phyloP scores from a whole-genome alignment of 2,888 invertebrate genomes.

The Pyralis farinalis region DNA sequence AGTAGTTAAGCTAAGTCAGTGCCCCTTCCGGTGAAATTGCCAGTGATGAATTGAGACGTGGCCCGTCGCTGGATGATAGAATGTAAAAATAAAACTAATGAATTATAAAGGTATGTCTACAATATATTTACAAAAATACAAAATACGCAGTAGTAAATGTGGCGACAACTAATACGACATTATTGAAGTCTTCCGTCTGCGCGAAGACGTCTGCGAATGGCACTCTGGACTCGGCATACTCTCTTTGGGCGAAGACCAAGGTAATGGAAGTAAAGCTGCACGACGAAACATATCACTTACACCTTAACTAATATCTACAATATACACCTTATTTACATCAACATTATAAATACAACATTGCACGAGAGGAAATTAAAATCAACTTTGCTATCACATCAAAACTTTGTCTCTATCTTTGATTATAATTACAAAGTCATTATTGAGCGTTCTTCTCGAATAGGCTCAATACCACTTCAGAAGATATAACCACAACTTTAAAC shows the following conservation, averaged over 20 bases:
- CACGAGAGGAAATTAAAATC: conserved; percentile 23
- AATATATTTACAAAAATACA: conserved; percentile 29
- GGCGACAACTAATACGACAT: conserved; percentile 33
- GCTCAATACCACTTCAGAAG: too few species aligned
- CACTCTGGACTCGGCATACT: conserved; percentile 38
- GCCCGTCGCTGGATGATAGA: too few species aligned
- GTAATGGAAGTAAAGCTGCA: conserved; percentile 28
- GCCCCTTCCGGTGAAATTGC: too few species aligned
- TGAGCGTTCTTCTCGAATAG: too few species aligned
- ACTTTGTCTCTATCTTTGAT: too few species aligned
- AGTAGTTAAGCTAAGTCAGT: too few species aligned
- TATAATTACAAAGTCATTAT: too few species aligned
- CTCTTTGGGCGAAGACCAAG: conserved; percentile 37
- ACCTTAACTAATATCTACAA: conserved; percentile 17
- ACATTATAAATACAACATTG: conserved; percentile 19
- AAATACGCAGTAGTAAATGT: conserved; percentile 31
- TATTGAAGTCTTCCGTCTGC: conserved; percentile 16
- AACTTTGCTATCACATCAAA: conserved; percentile 12
- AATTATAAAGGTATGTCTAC: conserved; percentile 2
- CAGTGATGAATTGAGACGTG: too few species aligned
- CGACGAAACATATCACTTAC: conserved; percentile 7
- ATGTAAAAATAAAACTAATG: not conserved
- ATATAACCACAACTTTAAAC: too few species aligned
- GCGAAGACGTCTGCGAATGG: conserved; percentile 42
- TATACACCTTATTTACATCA: conserved; percentile 22